Conservation (phyloP, 2,888 invertebrate genomes). For the Cheilosia grossa region DNA sequence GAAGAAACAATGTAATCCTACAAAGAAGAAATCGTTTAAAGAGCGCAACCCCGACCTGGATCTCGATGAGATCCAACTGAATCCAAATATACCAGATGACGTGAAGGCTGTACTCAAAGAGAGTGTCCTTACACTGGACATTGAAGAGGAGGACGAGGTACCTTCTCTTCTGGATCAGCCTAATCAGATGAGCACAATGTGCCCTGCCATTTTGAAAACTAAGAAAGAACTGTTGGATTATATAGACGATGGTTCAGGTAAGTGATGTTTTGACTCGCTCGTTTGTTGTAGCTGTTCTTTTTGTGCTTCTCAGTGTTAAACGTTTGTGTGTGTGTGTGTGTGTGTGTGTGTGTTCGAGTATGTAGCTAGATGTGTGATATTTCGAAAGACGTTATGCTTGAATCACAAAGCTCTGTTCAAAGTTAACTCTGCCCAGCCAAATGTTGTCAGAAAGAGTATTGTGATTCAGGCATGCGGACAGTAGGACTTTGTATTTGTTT, state of each 20-base stretch:
- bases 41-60: slow-evolving; percentile 83
- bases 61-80: slow-evolving; percentile 83
- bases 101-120: slow-evolving; percentile 83
- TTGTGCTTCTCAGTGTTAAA: too few species aligned
- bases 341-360: background rate
- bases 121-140: slow-evolving; percentile 81
- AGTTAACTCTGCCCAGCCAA: background rate
- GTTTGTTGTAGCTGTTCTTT: background rate
- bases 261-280: slow-evolving; percentile 35
- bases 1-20: slow-evolving; percentile 83
- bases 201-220: slow-evolving; percentile 80
- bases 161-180: slow-evolving; percentile 76
- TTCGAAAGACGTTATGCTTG: background rate
- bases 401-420: background rate
- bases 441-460: background rate
- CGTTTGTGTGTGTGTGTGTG: too few species aligned
- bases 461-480: background rate
- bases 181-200: slow-evolving; percentile 76
- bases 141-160: slow-evolving; percentile 79
- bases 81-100: slow-evolving; percentile 83
- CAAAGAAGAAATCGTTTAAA: slow-evolving; percentile 82
- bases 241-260: slow-evolving; percentile 82
- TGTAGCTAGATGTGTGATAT: background rate
- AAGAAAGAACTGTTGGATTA: slow-evolving; percentile 82
- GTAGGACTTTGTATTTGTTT: slow-evolving; percentile 3